These are phyloP conservation scores for Liolophura sinensis DNA, from an alignment of 1,140 invertebrate species.

Conservation along the genomic window DNA sequence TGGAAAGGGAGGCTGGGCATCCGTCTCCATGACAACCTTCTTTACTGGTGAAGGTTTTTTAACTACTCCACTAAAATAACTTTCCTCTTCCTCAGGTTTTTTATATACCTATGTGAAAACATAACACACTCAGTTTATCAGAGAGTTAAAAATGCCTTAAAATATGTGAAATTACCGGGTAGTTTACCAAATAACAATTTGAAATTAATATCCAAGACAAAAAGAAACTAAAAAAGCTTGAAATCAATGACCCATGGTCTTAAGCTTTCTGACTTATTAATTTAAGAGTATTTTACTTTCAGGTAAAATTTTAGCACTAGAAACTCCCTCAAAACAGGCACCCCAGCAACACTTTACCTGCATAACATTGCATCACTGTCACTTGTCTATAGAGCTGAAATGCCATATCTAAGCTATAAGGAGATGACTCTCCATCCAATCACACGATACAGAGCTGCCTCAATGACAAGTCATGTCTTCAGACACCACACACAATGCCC, in stretches of 20 bases:
- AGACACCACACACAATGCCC: no score
- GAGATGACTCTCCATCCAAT: no score
- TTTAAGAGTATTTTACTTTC: not conserved
- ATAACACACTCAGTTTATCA: not conserved
- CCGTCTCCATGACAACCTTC: constrained; percentile 8
- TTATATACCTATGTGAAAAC: constrained; percentile 18
- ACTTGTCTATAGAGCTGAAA: no score
- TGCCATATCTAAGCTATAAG: no score
- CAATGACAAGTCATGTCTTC: no score
- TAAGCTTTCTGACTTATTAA: not conserved
- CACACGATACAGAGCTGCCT: no score
- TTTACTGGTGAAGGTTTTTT: constrained; percentile 15
- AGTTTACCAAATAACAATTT: no score
- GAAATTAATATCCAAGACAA: no score
- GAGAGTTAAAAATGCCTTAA: no score
- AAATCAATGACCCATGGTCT: constrained; percentile 2
- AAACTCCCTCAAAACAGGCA: not conserved
- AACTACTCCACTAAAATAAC: constrained; percentile 23
- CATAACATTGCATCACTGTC: no score
- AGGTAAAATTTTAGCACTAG: no score
- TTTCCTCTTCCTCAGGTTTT: constrained; percentile 26
- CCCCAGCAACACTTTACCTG: constrained; percentile 12
- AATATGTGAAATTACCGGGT: no score
- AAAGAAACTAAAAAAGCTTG: constrained; percentile 1
- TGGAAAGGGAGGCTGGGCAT: not conserved